Percentiles rank a stretch among this genome's conserved stretches.
Conservation (phyloP, 2,797 vertebrate genomes). For the Natrix natrix region DNA sequence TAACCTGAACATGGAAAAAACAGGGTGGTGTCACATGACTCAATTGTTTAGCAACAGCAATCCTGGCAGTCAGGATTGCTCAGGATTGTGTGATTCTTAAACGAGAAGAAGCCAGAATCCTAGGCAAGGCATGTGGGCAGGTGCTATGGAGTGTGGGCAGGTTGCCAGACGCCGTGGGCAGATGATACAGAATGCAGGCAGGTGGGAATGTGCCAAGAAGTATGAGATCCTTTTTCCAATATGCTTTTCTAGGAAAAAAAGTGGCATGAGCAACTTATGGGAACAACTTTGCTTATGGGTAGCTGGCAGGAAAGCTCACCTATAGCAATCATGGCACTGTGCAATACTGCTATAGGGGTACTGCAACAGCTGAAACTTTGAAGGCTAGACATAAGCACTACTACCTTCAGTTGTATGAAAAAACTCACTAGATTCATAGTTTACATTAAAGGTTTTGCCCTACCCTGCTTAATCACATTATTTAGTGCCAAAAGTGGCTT, state of each 20-base stretch:
- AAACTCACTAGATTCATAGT: neutral
- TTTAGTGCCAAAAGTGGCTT: neutral
- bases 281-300: neutral
- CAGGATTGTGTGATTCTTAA: neutral
- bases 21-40: neutral
- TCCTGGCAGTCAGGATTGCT: neutral
- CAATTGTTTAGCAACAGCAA: neutral
- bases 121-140: neutral
- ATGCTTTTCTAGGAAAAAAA: neutral
- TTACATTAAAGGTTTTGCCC: neutral
- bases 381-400: neutral
- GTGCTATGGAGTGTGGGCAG: neutral
- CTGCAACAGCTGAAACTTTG: neutral
- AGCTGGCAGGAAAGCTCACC: neutral
- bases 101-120: neutral
- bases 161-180: neutral
- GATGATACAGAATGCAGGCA: neutral
- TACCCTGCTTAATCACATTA: neutral
- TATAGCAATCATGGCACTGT: neutral
- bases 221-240: neutral
- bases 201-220: neutral
- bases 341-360: neutral
- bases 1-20: conserved; percentile 16
- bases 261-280: neutral
- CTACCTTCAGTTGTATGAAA: neutral